A percentile compares a stretch with the other conserved stretches of the same genome.
phyloP scores from a whole-genome alignment of 2,888 invertebrate species.

The Andrena camellia region DNA sequence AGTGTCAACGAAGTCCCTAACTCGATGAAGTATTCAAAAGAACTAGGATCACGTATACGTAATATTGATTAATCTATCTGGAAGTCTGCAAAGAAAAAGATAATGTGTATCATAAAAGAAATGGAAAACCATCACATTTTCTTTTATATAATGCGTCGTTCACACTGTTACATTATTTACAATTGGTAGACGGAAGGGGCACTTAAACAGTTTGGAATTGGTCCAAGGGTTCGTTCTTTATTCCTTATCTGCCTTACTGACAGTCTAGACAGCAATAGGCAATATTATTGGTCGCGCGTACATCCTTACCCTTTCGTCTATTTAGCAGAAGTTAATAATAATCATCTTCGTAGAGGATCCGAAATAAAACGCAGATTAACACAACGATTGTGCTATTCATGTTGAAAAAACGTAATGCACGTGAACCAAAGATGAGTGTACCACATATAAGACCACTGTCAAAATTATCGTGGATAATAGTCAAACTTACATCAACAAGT shows the following conservation, averaged over 20 bases:
- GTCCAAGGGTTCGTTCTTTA: constrained; percentile 69
- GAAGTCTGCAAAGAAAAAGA: constrained; percentile 23
- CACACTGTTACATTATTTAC: constrained; percentile 58
- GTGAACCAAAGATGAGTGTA: constrained; percentile 56
- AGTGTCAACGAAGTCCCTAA: constrained; percentile 19
- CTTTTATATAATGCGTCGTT: constrained; percentile 48
- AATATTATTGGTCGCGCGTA: constrained; percentile 17
- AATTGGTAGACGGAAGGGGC: constrained; percentile 59
- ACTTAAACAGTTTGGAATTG: constrained; percentile 65
- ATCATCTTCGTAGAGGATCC: constrained; percentile 26
- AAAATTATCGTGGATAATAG: constrained; percentile 33
- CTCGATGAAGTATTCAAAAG: constrained; percentile 49
- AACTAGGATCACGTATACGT: constrained; percentile 31
- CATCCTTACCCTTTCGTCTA: constrained; percentile 21
- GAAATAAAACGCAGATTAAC: constrained; percentile 19
- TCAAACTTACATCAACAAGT: constrained; percentile 37
- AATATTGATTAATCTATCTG: constrained; percentile 29
- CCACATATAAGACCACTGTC: constrained; percentile 58
- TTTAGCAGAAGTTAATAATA: constrained; percentile 18
- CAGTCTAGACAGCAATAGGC: constrained; percentile 18
- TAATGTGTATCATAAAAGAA: constrained; percentile 31
- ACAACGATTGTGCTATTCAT: constrained; percentile 14
- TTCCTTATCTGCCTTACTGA: constrained; percentile 50
- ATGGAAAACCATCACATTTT: constrained; percentile 36
- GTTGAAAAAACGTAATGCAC: constrained; percentile 31